Percentiles rank a stretch among this genome's conserved stretches.
These are phyloP conservation scores for Mesocentrotus franciscanus DNA, from an alignment of 53 echinoderm and acorn worm genomes.

Conservation along the genomic window DNA sequence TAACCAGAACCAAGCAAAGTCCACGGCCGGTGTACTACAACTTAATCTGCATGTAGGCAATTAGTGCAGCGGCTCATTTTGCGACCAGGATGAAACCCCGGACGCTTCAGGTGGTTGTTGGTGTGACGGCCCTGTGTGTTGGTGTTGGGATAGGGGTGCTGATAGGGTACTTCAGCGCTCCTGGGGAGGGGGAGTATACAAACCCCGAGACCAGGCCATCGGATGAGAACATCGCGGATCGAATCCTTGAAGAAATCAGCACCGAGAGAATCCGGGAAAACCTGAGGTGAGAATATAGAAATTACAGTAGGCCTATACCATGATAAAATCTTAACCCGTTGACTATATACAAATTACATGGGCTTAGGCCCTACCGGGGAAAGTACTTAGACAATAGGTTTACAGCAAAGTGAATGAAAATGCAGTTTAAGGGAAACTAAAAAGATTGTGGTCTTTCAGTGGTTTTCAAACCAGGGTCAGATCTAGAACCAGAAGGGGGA, in stretches of 20 bases:
- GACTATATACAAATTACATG: too few species aligned
- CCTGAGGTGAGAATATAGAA: conserved; percentile 66
- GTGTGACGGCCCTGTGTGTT: conserved; percentile 59
- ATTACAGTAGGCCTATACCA: too few species aligned
- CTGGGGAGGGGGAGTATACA: conserved; percentile 4
- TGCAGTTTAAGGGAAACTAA: too few species aligned
- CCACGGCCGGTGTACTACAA: not conserved
- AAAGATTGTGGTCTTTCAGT: too few species aligned
- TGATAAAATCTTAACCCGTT: too few species aligned
- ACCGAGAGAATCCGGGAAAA: conserved; percentile 65
- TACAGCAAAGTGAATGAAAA: too few species aligned
- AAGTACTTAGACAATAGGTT: too few species aligned
- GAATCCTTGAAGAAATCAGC: conserved; percentile 61
- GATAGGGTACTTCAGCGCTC: conserved; percentile 69
- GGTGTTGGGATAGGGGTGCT: conserved; percentile 68
- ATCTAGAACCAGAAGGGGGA: too few species aligned
- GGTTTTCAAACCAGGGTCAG: too few species aligned
- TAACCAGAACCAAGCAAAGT: not conserved
- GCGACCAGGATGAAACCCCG: conserved; percentile 14
- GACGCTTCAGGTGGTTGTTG: conserved; percentile 13
- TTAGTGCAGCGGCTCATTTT: not conserved
- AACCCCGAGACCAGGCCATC: conserved; percentile 60
- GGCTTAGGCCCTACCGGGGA: too few species aligned
- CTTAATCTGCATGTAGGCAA: not conserved
- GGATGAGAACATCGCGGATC: conserved; percentile 54